A percentile compares a stretch with the other conserved stretches of the same genome.
Evolutionary conservation across 1,140 invertebrate species (phyloP).

Genomic region (Dryas iulia): DNA sequence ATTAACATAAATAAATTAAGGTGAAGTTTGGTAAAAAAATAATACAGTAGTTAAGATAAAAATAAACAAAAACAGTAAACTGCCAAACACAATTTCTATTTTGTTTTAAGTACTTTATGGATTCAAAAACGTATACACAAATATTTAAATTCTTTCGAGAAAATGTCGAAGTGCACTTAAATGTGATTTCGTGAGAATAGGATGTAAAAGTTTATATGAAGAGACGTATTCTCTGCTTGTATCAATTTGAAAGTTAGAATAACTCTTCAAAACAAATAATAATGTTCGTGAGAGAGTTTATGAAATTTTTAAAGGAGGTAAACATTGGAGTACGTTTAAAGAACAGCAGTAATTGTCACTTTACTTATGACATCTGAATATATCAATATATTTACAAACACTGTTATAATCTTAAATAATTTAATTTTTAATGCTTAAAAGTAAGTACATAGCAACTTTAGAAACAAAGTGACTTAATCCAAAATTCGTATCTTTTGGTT

Average conservation of each 20-base stretch:
- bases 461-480: too few species aligned
- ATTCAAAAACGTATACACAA: neutral
- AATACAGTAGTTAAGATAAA: too few species aligned
- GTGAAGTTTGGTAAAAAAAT: too few species aligned
- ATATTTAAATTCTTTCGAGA: neutral
- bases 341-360: neutral
- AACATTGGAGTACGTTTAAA: neutral
- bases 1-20: too few species aligned
- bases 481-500: too few species aligned
- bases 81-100: neutral
- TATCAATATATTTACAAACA: too few species aligned
- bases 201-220: constrained; percentile 2
- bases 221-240: neutral
- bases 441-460: too few species aligned
- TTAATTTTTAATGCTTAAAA: too few species aligned
- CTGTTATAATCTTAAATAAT: too few species aligned
- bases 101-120: neutral
- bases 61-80: neutral
- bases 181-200: neutral
- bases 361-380: neutral
- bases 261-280: constrained; percentile 2
- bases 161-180: constrained; percentile 1
- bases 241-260: constrained; percentile 3
- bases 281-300: neutral
- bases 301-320: neutral